Percentiles rank a stretch among this genome's conserved stretches.
Conservation (phyloP, 2,888 invertebrate species). For the Sphaerophoria rueppellii region DNA sequence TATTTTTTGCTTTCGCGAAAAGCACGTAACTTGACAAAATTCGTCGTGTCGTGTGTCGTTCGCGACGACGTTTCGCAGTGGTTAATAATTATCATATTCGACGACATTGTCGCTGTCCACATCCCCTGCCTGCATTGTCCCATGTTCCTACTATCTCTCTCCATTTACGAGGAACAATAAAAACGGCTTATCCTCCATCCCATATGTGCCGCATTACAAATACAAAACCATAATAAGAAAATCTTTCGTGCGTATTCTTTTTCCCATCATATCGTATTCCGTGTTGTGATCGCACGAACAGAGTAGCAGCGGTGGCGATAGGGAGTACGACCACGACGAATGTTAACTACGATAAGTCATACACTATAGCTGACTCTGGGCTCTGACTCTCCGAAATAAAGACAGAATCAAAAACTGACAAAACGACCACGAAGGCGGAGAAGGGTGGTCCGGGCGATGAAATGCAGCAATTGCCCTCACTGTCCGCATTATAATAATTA, state of each 20-base stretch:
- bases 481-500: conserved; percentile 53
- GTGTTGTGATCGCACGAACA: conserved; percentile 13
- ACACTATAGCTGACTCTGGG: neutral
- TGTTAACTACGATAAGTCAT: conserved; percentile 52
- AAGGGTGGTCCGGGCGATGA: too few relatives aligned
- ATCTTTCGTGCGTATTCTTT: conserved; percentile 42
- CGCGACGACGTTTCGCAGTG: neutral
- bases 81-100: neutral
- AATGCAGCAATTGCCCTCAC: conserved; percentile 17
- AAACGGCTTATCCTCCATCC: conserved; percentile 49
- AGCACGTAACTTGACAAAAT: conserved; percentile 62
- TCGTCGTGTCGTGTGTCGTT: conserved; percentile 2
- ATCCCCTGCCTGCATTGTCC: neutral
- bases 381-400: conserved; percentile 29
- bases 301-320: conserved; percentile 14
- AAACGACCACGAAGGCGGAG: neutral
- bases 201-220: conserved; percentile 40
- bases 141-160: conserved; percentile 19
- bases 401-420: conserved; percentile 10
- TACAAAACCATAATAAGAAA: conserved; percentile 60
- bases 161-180: conserved; percentile 64
- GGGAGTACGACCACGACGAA: conserved; percentile 23
- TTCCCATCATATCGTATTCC: neutral
- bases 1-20: conserved; percentile 45
- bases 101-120: conserved; percentile 2